A percentile compares a stretch with the other conserved stretches of the same genome.
Conservation (phyloP, 2,113 vertebrate genomes). For the Hippocampus comes region DNA sequence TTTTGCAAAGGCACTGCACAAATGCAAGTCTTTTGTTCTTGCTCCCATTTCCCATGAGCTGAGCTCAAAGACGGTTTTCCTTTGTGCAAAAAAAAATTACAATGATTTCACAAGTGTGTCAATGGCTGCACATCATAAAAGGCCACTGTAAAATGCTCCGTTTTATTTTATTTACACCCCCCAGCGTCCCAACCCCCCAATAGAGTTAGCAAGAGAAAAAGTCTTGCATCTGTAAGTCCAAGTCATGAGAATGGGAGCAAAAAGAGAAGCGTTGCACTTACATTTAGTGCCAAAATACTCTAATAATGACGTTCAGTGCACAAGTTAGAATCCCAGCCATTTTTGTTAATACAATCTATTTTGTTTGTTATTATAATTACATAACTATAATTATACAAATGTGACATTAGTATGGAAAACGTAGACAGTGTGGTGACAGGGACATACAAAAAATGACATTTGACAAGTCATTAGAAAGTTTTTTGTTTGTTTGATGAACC, state of each 20-base stretch:
- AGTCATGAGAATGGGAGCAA: background rate
- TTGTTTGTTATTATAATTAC: background rate
- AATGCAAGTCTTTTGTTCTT: background rate
- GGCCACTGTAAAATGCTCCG: too few relatives aligned
- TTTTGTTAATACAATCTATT: background rate
- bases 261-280: background rate
- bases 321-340: background rate
- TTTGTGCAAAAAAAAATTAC: too few relatives aligned
- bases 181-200: too few relatives aligned
- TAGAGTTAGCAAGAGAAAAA: background rate
- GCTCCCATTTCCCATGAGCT: too few relatives aligned
- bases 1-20: too few relatives aligned
- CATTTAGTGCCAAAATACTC: constrained; percentile 4
- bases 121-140: too few relatives aligned
- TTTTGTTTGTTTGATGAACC: background rate
- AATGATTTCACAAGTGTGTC: too few relatives aligned
- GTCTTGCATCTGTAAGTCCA: background rate
- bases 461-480: background rate
- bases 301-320: background rate
- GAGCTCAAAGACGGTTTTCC: too few relatives aligned
- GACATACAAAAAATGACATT: background rate
- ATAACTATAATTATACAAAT: background rate
- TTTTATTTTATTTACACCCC: too few relatives aligned
- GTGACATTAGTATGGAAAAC: background rate
- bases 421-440: background rate